phyloP scores from a whole-genome alignment of 2,113 vertebrate species.

The Panurus biarmicus region DNA sequence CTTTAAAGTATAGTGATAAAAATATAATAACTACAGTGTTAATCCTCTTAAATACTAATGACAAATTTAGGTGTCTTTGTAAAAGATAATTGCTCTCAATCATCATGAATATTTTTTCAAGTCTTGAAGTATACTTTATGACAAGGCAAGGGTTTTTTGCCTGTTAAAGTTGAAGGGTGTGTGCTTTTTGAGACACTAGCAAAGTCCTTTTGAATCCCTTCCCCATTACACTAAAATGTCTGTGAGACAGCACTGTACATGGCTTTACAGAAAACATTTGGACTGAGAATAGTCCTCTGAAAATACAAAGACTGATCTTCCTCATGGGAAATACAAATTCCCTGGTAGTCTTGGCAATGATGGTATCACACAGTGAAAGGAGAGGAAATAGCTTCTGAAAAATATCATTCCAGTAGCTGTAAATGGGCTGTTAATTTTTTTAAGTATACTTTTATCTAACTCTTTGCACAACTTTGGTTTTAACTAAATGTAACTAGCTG shows the following conservation, averaged over 20 bases:
- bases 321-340: background rate
- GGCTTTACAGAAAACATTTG: background rate
- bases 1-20: background rate
- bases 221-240: background rate
- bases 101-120: background rate
- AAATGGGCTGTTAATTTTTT: background rate
- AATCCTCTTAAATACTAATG: background rate
- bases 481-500: background rate
- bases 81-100: background rate
- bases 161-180: background rate
- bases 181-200: background rate
- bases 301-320: background rate
- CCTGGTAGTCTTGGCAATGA: background rate
- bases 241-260: background rate
- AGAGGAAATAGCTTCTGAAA: background rate
- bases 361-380: background rate
- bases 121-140: background rate
- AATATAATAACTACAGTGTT: background rate
- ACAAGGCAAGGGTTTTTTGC: background rate
- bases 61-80: background rate
- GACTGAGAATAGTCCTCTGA: background rate
- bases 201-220: background rate
- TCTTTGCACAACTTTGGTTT: background rate
- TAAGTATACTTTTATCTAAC: background rate
- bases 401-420: background rate